Conservation (phyloP, 2,113 vertebrate species). For the Psilopogon haemacephalus region DNA sequence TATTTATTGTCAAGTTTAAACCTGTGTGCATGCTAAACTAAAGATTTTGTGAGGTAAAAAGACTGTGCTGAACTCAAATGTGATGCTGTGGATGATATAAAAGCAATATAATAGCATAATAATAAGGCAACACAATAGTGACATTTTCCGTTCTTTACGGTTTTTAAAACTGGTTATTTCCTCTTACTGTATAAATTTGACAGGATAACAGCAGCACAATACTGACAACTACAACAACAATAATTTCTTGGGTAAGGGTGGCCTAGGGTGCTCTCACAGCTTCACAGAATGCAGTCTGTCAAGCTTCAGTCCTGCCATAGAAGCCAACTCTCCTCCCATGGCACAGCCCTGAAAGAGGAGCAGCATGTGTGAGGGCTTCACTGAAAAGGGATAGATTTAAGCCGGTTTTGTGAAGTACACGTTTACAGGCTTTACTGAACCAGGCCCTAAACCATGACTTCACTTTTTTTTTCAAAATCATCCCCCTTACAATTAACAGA, state of each 20-base stretch:
- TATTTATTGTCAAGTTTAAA: neutral
- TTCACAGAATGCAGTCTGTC: rapidly evolving
- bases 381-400: neutral
- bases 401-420: neutral
- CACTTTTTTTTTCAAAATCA: neutral
- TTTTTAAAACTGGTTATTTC: neutral
- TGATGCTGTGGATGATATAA: neutral
- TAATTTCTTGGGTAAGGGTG: rapidly evolving
- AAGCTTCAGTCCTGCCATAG: rapidly evolving
- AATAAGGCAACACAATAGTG: neutral
- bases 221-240: rapidly evolving
- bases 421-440: neutral
- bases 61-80: neutral
- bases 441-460: neutral
- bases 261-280: neutral
- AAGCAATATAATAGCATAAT: neutral
- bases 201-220: rapidly evolving
- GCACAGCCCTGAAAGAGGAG: neutral
- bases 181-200: neutral
- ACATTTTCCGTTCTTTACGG: neutral
- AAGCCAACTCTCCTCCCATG: rapidly evolving
- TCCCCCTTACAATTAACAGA: conserved; percentile 24
- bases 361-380: neutral
- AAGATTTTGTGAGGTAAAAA: neutral
- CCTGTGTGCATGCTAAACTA: neutral